Base-by-base conservation (phyloP, 2,888 invertebrate genomes). In the Lasius fuliginosus region DNA sequence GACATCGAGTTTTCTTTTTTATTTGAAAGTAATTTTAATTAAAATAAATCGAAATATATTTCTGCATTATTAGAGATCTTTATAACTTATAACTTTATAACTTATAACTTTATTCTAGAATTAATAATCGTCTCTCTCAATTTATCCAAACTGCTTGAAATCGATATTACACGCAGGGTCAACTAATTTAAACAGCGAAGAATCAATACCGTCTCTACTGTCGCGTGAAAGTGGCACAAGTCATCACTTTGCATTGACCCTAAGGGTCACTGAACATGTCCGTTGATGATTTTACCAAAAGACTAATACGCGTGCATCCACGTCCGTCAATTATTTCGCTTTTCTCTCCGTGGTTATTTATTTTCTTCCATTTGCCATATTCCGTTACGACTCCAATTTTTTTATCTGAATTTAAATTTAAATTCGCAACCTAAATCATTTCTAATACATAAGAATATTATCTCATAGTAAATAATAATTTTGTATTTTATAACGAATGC, bases 191-290 rank as follows among this genome's bases (percentile, higher is more conserved):
- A 23, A 67, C 77, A 27, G 30, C 27, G 81, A 82, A 33, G 76
- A 85, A 87, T 89, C 89, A 85, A 89, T 58, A 85, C 8, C n/a
- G 76, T 69, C 68, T 46, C 60, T 68, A 82, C 56, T 53, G 73
- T 79, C 90, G 68, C 82, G 85, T 85, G 86, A 90, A 90, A 90
- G 90, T 87, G 82, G 86, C 88, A 87, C 90, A 86, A 90, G 83
- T 85, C 68, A 75, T 87, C 77, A 76, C 75, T 81, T 71, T 82
- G 53, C 90, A 87, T 86, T 90, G 85, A 90, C 90, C 88, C 83
- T 84, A 84, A 81, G 30, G 71, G 62, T 82, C 85, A 85, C 85
- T 87, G 87, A 88, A 86, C 88, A 88, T 83, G 90, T 89, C 88
- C 79, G 49, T 79, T 84, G 69, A 83, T 86, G 84, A 82, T 83